Evolutionary conservation across 1,140 invertebrate genomes (phyloP), one percentile per base, ranked within the genome.

Genomic region (Sycophila sp.): DNA sequence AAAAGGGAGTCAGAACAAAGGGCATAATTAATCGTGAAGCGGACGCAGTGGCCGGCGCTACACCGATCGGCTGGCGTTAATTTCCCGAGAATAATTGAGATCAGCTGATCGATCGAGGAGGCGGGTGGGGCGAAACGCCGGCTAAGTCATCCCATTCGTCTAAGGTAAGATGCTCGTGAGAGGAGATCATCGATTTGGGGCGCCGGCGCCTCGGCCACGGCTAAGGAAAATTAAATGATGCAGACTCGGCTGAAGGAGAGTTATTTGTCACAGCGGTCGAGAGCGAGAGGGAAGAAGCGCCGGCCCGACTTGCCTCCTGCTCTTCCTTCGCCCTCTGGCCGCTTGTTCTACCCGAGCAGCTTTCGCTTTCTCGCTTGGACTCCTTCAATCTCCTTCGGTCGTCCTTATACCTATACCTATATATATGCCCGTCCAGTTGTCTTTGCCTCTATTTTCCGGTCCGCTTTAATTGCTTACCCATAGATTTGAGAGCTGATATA

Each of bases 141-240:
- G 77, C 81, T 83, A 80, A 85, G 81, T 83, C 81, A 80, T 83
- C 77, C 78, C 80, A 86, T 86, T 83, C 80, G 79, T 85, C 82
- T 85, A 83, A 80, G 77, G 78, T 82, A 80, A 85, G 81, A 83
- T 81, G 83, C 80, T 79, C 78, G 76, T 75, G 78, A 80, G 78
- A 80, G 78, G 73, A 81, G 83, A 85, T 85, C 84, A 85, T 86
- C 84, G 84, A 85, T 85, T 85, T 76, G 75, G 76, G 74, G 24
- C 49, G 2, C 2, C 19, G 51, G 34, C 15, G 22, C 28, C 22
- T 30, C 58, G 28, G 13, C 2, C 76, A 67, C 75, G 77, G 75
- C 77, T 83, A 84, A 85, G 83, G 84, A 84, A 86, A 85, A 86
- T 85, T 86, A 85, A 86, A 86, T 85, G 83, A 86, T 84, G 81